A percentile compares a stretch with the other conserved stretches of the same genome.
Evolutionary conservation across 2,797 vertebrate species (phyloP).

Genomic region (Acanthurus leucopareius): DNA sequence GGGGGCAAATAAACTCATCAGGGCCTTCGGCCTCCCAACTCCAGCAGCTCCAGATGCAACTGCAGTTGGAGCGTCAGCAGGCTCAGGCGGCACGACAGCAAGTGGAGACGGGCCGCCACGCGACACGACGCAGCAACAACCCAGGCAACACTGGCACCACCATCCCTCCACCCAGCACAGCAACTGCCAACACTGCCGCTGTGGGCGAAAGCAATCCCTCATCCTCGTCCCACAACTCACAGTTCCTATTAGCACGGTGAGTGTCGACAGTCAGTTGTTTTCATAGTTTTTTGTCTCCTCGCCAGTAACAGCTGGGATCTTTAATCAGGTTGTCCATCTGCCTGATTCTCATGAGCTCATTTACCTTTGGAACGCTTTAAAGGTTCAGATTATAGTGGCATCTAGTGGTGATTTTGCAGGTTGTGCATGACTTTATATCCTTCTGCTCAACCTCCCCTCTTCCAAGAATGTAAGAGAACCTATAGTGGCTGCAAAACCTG

Average conservation of each 20-base stretch:
- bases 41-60: slow-evolving; percentile 99
- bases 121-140: slow-evolving; percentile 91
- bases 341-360: too few species aligned
- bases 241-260: slow-evolving; percentile 97
- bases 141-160: slow-evolving; percentile 90
- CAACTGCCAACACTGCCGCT: slow-evolving; percentile 85
- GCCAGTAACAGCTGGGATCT: too few species aligned
- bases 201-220: slow-evolving; percentile 91
- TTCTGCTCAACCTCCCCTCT: too few species aligned
- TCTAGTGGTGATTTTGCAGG: too few species aligned
- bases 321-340: too few species aligned
- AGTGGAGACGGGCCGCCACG: slow-evolving; percentile 94
- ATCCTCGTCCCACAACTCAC: slow-evolving; percentile 92
- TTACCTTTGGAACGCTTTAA: too few species aligned
- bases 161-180: slow-evolving; percentile 89
- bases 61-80: slow-evolving; percentile 97
- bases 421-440: too few species aligned
- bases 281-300: neutral
- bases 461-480: too few species aligned
- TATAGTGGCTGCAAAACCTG: too few species aligned
- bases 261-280: neutral
- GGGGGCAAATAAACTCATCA: slow-evolving; percentile 97
- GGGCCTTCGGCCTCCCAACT: slow-evolving; percentile 97
- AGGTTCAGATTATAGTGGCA: too few species aligned
- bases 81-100: slow-evolving; percentile 97